These are phyloP conservation scores for Xenopus petersii DNA, from an alignment of 2,797 vertebrate genomes.

Conservation along the genomic window DNA sequence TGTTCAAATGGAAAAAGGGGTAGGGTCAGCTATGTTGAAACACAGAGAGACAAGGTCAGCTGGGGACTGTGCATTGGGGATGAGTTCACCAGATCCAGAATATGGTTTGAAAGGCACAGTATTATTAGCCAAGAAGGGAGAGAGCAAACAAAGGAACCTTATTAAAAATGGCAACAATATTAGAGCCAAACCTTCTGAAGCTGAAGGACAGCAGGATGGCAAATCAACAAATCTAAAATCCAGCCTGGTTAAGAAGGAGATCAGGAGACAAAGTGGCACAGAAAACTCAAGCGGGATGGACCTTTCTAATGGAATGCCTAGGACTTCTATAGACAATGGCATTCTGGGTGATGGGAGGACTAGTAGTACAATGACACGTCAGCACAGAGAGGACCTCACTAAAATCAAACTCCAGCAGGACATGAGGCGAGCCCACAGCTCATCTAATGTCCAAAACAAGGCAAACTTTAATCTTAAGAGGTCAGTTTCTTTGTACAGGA, in stretches of 20 bases:
- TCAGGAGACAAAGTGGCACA: constrained; percentile 57
- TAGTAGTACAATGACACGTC: constrained; percentile 46
- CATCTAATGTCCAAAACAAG: constrained; percentile 70
- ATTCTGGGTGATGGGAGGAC: constrained; percentile 53
- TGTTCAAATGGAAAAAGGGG: constrained; percentile 1
- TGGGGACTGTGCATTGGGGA: constrained; percentile 54
- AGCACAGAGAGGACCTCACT: constrained; percentile 53
- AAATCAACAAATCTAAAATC: constrained; percentile 72
- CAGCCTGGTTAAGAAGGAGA: constrained; percentile 74
- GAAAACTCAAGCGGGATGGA: constrained; percentile 51
- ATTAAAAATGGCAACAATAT: constrained; percentile 37
- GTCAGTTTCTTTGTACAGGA: constrained; percentile 73
- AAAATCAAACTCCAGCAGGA: constrained; percentile 60
- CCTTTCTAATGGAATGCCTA: constrained; percentile 53
- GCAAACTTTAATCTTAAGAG: constrained; percentile 62
- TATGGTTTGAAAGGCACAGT: constrained; percentile 53
- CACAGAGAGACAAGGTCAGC: constrained; percentile 41
- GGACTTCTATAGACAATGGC: constrained; percentile 63
- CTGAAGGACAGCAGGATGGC: constrained; percentile 54
- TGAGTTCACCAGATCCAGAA: constrained; percentile 55
- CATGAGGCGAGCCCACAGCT: constrained; percentile 79
- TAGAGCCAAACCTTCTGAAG: constrained; percentile 56
- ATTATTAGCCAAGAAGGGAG: constrained; percentile 47
- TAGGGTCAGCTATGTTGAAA: constrained; percentile 35
- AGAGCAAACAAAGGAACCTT: constrained; percentile 49